Evolutionary conservation across 2,113 vertebrate genomes (phyloP), one percentile per base, ranked within the genome.

Genomic region (Nansenia antarctica): DNA sequence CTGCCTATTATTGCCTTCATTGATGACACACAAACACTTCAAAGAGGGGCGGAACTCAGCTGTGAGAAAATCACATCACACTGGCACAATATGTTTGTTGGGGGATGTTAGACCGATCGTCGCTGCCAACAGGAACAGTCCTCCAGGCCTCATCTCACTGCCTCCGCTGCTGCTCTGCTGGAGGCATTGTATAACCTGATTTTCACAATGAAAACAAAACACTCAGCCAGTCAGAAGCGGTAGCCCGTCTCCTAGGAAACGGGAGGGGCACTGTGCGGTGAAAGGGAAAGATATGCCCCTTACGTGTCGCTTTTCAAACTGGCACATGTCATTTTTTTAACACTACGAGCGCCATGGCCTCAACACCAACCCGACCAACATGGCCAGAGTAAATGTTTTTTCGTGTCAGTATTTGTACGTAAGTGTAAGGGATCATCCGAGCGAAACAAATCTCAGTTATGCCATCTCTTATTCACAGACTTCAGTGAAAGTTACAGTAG

Each of bases 151-250:
- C 55, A 29, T 18, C 58, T 35, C 31, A 9, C n/a, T n/a, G n/a
- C n/a, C n/a, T n/a, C n/a, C 9, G 31, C 30, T 20, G n/a, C n/a
- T 32, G n/a, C 20, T 9, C 32, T 32, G 32, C 58, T 60, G 20
- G 32, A 35, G 58, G 31, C n/a, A 34, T 32, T 9, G 18, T 32
- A 35, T 31, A 24, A 22, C 58, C 58, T 34, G 31, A 58, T 60
- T 35, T 30, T 22, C 58, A 60, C 58, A 34, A 12, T 32, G 30
- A 22, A 60, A 60, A 59, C 57, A 9, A 63, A 63, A 64, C 62
- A 49, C 42, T 47, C 26, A 29, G 35, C 35, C 39, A 29, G 35
- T 45, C 24, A 63, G 9, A 60, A 6, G 61, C 24, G 18, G 24
- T 24, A 45, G 11, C 22, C 14, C 27, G 61, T 63, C n/a, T 6